Evolutionary conservation across 2,797 vertebrate genomes (phyloP), one percentile per base, ranked within the genome.

Genomic region (Fistularia commersonii): DNA sequence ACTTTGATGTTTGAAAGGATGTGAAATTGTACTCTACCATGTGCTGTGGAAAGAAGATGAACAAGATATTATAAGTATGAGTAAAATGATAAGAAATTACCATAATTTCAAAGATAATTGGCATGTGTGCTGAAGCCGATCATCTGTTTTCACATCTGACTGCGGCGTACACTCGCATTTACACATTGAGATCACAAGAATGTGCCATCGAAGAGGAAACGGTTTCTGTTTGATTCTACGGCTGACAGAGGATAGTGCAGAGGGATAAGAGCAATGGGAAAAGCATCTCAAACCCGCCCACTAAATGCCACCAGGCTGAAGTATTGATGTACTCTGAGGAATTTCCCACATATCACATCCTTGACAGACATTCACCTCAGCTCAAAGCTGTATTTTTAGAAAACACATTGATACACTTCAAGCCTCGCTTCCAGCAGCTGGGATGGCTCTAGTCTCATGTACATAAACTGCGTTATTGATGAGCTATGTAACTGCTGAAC

Each of bases 281-380:
- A 12, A 9, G 41, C 11, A 64, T 46, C 61, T 72, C 54, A 58
- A 57, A 72, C 48, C 66, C 63, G 42, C 63, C 66, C 51, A 54
- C 66, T 61, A 45, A 14, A 64, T 64, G 55, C 65, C 58, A 69
- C 56, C 61, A 15, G 6, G 6, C 38, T 63, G 31, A 59, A 61
- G 51, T 53, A 55, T 36, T 69, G 66, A 80, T 73, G 67, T 57
- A 59, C 68, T 69, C 66, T 3, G 68, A 76, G 68, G 66, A 66
- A 69, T 23, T 74, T 72, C 65, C 67, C 53, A 61, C 75, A 52
- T 54, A 64, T 60, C 73, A 45, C 51, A 48, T 72, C 54, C 63
- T 36, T 71, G 67, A 80, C 58, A 66, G 60, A 36, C 38, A 52
- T 39, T 50, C 44, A 63, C 50, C 54, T 64, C 12, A 8, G 49